Evolutionary conservation across 2,113 vertebrate genomes (phyloP).

Genomic region (Lasiurus cinereus): DNA sequence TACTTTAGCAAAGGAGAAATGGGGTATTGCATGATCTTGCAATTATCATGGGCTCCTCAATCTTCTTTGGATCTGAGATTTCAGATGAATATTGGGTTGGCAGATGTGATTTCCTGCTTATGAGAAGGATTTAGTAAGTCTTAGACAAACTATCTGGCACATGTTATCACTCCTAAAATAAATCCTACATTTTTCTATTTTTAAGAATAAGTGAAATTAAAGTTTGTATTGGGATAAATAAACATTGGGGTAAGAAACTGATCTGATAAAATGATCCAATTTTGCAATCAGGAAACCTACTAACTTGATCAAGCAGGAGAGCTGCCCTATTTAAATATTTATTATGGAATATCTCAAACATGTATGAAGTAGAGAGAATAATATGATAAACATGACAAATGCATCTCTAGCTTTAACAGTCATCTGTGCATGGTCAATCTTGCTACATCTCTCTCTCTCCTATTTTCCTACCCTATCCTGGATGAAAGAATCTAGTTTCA

Average conservation of each 20-base stretch:
- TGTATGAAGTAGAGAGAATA: neutral
- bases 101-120: conserved; percentile 38
- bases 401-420: neutral
- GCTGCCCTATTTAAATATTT: neutral
- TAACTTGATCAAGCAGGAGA: neutral
- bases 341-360: neutral
- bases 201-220: conserved; percentile 52
- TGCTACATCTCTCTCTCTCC: neutral
- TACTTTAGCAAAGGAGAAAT: neutral
- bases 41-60: neutral
- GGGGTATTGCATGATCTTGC: neutral
- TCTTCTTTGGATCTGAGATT: neutral
- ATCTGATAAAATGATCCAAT: conserved; percentile 14
- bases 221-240: neutral
- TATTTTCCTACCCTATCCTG: neutral
- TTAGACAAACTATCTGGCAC: neutral
- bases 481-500: neutral
- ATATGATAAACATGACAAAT: neutral
- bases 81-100: neutral
- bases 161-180: conserved; percentile 31
- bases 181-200: conserved; percentile 49
- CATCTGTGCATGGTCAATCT: neutral
- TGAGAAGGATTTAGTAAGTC: neutral
- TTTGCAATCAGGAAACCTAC: conserved; percentile 18
- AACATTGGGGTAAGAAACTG: neutral